phyloP scores from a whole-genome alignment of 2,888 invertebrate genomes.

The Tuta absoluta region DNA sequence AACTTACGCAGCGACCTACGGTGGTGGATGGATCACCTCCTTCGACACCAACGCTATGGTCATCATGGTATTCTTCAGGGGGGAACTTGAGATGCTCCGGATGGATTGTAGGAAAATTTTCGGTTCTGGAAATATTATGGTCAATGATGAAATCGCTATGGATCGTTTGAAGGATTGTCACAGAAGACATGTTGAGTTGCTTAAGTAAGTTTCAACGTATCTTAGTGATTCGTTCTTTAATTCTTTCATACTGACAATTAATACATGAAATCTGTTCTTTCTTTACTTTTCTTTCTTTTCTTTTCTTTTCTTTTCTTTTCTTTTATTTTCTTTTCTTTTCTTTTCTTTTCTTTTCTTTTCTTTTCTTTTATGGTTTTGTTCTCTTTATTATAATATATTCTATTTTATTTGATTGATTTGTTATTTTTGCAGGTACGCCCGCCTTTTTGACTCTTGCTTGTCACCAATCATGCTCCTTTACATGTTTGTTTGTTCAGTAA shows the following conservation, averaged over 20 bases:
- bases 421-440: constrained; percentile 54
- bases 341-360: too few species aligned
- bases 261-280: too few species aligned
- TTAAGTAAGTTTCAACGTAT: constrained; percentile 58
- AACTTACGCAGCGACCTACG: constrained; percentile 64
- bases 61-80: constrained; percentile 69
- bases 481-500: constrained; percentile 68
- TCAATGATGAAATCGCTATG: constrained; percentile 39
- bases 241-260: not conserved
- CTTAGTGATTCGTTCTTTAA: not conserved
- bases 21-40: constrained; percentile 70
- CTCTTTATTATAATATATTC: too few species aligned
- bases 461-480: constrained; percentile 71
- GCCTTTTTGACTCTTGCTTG: constrained; percentile 60
- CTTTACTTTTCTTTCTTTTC: too few species aligned
- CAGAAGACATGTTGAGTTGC: constrained; percentile 56
- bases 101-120: constrained; percentile 59
- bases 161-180: constrained; percentile 57
- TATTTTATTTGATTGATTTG: too few species aligned
- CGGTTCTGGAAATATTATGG: constrained; percentile 40
- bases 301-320: too few species aligned
- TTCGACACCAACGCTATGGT: constrained; percentile 69
- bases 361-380: too few species aligned
- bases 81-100: constrained; percentile 60
- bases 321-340: too few species aligned